Evolutionary conservation across 2,888 invertebrate genomes (phyloP), one percentile per base, ranked within the genome.

Genomic region (Cistogaster globosa): DNA sequence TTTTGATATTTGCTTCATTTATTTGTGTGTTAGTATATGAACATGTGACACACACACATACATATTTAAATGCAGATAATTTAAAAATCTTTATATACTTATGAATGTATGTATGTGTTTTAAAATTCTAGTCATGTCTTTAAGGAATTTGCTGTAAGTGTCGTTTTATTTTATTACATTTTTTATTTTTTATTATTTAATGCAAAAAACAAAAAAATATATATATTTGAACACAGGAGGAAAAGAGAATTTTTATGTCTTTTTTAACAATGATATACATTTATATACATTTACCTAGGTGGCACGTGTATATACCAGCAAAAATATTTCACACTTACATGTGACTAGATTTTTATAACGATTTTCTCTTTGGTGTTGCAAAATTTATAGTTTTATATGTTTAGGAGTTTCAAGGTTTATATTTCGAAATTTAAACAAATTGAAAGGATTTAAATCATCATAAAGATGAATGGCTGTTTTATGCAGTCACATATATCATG

Each of bases 281-380:
- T n/a, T n/a, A n/a, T n/a, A 53, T 1, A 32, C 7, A 32, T 16
- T 26, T 32, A 32, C 4, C 16, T 32, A 58, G 32, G 57, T 22
- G 0, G 14, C 32, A 8, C n/a, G 1, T 18, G 7, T 18, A 53
- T 20, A 3, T 53, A 11, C 9, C 1, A 18, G 2, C 18, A 18
- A 38, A 36, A 69, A 36, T 63, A 38, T 63, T 71, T 79, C 63
- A 71, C 79, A 71, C 71, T 65, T 71, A 79, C 71, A 57, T 71
- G 63, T 65, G 71, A 71, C 71, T 12, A 71, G 22, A 57, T 63
- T 51, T 71, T 71, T 74, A 42, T 72, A 36, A 12, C 9, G 9
- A 20, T 18, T 26, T 26, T 26, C 38, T 22, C 26, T 48, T 18
- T 58, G 11, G 1, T 69, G n/a, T 58, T 36, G 48, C 2, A 32